phyloP scores from a whole-genome alignment of 2,888 invertebrate genomes.

The Corbicula japonica region DNA sequence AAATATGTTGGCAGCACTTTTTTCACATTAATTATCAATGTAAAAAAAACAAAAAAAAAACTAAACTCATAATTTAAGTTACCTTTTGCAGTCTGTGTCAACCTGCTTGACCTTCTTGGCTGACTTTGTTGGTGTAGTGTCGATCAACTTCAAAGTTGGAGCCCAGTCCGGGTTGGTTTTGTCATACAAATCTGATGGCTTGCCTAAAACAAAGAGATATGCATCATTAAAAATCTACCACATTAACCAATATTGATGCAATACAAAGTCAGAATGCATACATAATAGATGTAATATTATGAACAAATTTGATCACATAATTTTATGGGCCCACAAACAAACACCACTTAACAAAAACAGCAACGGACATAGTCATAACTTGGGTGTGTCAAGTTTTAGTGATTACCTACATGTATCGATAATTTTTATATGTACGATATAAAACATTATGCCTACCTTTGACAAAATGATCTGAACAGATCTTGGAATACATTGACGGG shows the following conservation, averaged over 20 bases:
- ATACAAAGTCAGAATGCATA: neutral
- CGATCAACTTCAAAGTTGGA: conserved; percentile 25
- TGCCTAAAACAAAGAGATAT: conserved; percentile 14
- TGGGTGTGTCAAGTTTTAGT: no score
- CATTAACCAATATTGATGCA: neutral
- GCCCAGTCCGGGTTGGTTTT: conserved; percentile 41
- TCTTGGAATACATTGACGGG: conserved; percentile 18
- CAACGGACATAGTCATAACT: no score
- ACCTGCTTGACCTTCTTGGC: neutral
- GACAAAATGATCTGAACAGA: conserved; percentile 35
- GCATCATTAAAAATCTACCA: neutral
- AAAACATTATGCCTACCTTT: neutral
- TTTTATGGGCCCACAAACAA: no score
- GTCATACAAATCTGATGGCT: conserved; percentile 26
- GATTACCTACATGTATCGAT: no score
- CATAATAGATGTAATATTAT: neutral
- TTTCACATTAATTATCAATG: neutral
- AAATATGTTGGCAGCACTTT: no score
- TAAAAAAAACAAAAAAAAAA: neutral
- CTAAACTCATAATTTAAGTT: neutral
- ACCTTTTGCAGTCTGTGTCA: neutral
- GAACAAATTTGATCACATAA: no score
- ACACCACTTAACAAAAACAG: neutral
- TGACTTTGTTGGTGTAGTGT: conserved; percentile 8
- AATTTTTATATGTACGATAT: neutral